Conservation (phyloP, 2,797 vertebrate genomes). For the Mastacembelus armatus region DNA sequence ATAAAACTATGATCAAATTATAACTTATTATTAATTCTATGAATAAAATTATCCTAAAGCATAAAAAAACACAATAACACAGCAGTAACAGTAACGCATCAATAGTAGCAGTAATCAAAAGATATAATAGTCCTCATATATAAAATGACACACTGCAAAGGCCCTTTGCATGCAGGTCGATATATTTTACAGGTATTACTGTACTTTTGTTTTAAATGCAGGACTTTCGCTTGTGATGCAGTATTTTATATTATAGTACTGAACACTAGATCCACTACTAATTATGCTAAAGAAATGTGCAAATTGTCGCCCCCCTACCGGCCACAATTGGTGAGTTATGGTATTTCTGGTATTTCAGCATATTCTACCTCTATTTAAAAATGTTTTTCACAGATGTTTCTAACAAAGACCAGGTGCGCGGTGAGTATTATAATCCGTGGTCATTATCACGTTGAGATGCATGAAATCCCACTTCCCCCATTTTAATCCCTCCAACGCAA, state of each 20-base stretch:
- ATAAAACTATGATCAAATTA: too few relatives aligned
- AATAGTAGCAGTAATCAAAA: too few relatives aligned
- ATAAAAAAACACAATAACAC: too few relatives aligned
- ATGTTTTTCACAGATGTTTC: background rate
- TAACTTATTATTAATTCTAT: too few relatives aligned
- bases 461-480: background rate
- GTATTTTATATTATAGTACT: background rate
- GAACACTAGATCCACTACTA: too few relatives aligned
- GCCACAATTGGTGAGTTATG: background rate
- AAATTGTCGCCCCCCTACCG: conserved; percentile 47
- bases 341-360: background rate
- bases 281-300: too few relatives aligned
- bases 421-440: background rate
- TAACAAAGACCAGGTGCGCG: background rate
- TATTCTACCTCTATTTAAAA: background rate
- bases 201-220: background rate
- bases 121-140: too few relatives aligned
- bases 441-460: background rate
- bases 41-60: too few relatives aligned
- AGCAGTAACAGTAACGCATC: too few relatives aligned
- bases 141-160: background rate
- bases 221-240: background rate
- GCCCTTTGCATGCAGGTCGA: too few relatives aligned
- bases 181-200: too few relatives aligned
- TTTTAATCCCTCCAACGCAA: background rate